phyloP scores from a whole-genome alignment of 2,113 vertebrate genomes.

The Xyrauchen texanus region DNA sequence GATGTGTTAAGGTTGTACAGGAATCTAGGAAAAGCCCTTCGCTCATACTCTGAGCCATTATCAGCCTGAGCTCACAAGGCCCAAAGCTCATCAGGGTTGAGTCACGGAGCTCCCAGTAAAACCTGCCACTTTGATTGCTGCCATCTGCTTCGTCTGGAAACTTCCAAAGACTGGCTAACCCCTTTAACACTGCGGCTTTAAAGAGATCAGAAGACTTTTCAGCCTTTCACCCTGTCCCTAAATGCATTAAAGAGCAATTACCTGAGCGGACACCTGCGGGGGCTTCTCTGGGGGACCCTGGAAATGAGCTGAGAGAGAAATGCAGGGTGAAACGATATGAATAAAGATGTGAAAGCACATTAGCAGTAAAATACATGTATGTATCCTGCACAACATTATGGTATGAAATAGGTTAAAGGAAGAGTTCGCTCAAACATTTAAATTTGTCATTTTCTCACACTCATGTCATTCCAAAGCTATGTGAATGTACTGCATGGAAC shows the following conservation, averaged over 20 bases:
- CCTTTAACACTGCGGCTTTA: not conserved
- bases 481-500: too few relatives aligned
- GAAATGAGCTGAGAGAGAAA: slow-evolving; percentile 38
- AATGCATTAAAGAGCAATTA: slow-evolving; percentile 51
- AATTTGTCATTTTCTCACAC: too few relatives aligned
- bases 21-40: not conserved
- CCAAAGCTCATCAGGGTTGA: slow-evolving; percentile 22
- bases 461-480: too few relatives aligned
- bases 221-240: not conserved
- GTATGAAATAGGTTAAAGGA: too few relatives aligned
- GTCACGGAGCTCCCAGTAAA: slow-evolving; percentile 26
- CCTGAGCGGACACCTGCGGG: slow-evolving; percentile 74
- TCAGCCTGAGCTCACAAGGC: slow-evolving; percentile 19
- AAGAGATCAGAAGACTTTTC: too few relatives aligned
- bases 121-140: slow-evolving; percentile 1
- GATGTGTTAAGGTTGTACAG: not conserved
- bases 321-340: not conserved
- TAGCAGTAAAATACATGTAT: too few relatives aligned
- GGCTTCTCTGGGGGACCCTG: slow-evolving; percentile 82
- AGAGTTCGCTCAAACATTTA: too few relatives aligned
- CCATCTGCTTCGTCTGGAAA: not conserved
- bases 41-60: not conserved
- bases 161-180: slow-evolving; percentile 28
- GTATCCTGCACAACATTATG: too few relatives aligned
- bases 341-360: too few relatives aligned